Percentiles rank a stretch among this genome's conserved stretches.
Evolutionary conservation across 2,797 vertebrate genomes (phyloP).

Genomic region (Antennarius maculatus): DNA sequence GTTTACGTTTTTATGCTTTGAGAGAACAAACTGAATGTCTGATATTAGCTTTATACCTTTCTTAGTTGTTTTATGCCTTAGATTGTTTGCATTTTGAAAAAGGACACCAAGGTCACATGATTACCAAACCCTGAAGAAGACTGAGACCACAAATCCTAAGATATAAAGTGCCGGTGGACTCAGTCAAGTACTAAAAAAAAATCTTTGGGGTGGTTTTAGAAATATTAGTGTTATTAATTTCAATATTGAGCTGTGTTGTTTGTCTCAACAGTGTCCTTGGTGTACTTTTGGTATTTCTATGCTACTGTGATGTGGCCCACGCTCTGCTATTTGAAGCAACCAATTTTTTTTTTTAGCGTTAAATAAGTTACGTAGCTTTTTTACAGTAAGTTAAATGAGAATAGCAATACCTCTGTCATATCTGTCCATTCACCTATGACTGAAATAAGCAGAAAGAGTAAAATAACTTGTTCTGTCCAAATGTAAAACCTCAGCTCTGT

Average conservation of each 20-base stretch:
- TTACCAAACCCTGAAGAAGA: constrained; percentile 9
- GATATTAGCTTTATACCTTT: constrained; percentile 74
- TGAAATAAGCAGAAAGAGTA: too few species aligned
- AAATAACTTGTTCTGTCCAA: too few species aligned
- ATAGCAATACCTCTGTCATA: background rate
- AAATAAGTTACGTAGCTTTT: background rate
- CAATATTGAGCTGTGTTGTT: constrained; percentile 25
- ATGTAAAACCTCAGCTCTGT: too few species aligned
- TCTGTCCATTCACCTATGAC: too few species aligned
- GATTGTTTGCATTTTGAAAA: constrained; percentile 61
- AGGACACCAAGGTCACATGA: constrained; percentile 64
- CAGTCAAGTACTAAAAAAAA: constrained; percentile 15
- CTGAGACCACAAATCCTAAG: constrained; percentile 49
- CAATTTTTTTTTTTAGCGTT: constrained; percentile 28
- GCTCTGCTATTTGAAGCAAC: constrained; percentile 34
- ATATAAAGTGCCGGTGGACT: constrained; percentile 71
- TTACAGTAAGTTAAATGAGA: constrained; percentile 4
- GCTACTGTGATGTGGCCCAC: constrained; percentile 61
- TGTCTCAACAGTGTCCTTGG: constrained; percentile 64
- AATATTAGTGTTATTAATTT: constrained; percentile 41
- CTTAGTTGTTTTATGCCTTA: constrained; percentile 65
- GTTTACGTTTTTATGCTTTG: constrained; percentile 71
- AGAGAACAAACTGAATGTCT: constrained; percentile 74
- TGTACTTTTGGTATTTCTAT: constrained; percentile 55
- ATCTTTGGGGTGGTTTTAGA: constrained; percentile 16